Percentiles rank a stretch among this genome's conserved stretches.
These are phyloP conservation scores for Morone chrysops DNA, from an alignment of 2,113 vertebrate species.

Conservation along the genomic window DNA sequence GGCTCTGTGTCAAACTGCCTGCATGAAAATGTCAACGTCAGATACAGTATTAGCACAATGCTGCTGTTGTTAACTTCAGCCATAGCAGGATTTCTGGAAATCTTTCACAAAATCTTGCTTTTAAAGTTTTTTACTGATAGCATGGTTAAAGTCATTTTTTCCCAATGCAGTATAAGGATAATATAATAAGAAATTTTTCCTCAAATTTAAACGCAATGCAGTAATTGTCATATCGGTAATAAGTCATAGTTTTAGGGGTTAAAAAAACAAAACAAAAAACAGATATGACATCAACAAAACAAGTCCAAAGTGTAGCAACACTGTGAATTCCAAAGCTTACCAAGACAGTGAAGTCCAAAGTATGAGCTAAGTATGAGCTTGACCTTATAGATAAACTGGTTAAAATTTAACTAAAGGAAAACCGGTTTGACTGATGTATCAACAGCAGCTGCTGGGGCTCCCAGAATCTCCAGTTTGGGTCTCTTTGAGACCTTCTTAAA, in stretches of 20 bases:
- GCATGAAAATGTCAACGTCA: background rate
- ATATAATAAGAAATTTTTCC: background rate
- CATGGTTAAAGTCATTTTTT: background rate
- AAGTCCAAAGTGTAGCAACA: background rate
- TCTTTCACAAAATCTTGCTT: background rate
- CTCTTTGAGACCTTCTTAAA: background rate
- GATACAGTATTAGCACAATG: background rate
- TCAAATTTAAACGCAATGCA: no score
- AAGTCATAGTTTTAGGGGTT: no score
- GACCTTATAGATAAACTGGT: background rate
- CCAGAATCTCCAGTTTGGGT: background rate
- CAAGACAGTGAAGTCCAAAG: background rate
- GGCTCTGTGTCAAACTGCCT: background rate
- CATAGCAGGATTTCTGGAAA: background rate
- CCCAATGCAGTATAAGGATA: background rate
- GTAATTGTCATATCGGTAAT: no score
- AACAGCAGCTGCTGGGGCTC: background rate
- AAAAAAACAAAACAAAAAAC: no score
- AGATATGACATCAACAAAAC: background rate
- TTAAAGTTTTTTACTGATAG: background rate
- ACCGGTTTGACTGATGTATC: background rate
- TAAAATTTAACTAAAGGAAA: constrained; percentile 6
- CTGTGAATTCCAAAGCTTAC: background rate
- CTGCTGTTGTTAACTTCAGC: background rate
- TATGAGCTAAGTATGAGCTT: background rate